Conservation (phyloP, 2,888 invertebrate genomes). For the Eupeodes luniger region DNA sequence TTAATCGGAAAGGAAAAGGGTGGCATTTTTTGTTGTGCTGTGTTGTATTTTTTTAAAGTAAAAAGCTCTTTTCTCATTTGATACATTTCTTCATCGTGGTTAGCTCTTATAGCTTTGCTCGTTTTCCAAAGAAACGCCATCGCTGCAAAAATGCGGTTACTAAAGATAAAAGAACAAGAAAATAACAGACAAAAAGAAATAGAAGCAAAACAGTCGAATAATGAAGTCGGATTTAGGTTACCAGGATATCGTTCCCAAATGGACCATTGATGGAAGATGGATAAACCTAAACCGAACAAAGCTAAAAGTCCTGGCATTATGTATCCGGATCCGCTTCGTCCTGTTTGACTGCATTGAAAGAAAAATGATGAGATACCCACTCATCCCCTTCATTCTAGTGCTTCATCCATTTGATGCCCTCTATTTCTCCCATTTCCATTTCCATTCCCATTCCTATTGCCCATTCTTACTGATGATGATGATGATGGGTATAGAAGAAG, state of each 20-base stretch:
- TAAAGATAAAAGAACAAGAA: constrained; percentile 7
- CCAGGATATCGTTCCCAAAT: constrained; percentile 68
- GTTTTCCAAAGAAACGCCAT: constrained; percentile 54
- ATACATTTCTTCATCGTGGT: constrained; percentile 28
- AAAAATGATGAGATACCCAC: constrained; percentile 41
- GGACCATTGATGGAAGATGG: constrained; percentile 53
- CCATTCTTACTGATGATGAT: background rate
- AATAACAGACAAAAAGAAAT: background rate
- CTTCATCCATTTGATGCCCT: constrained; percentile 4
- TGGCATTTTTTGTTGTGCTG: constrained; percentile 4
- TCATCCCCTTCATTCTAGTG: constrained; percentile 3
- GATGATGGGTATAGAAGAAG: too few species aligned
- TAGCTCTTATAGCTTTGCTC: constrained; percentile 6
- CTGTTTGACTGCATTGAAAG: constrained; percentile 52
- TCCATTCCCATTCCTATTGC: background rate
- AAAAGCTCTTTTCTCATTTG: constrained; percentile 33
- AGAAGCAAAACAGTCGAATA: constrained; percentile 45
- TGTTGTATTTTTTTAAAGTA: background rate
- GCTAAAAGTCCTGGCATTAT: constrained; percentile 54
- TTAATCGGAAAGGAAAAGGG: constrained; percentile 23
- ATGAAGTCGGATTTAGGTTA: constrained; percentile 70
- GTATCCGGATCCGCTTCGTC: constrained; percentile 16
- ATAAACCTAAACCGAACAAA: constrained; percentile 55
- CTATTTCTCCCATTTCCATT: background rate
- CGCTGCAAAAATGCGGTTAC: constrained; percentile 53